phyloP scores from a whole-genome alignment of 2,888 invertebrate genomes.

The Hemicrepidius hirtus region DNA sequence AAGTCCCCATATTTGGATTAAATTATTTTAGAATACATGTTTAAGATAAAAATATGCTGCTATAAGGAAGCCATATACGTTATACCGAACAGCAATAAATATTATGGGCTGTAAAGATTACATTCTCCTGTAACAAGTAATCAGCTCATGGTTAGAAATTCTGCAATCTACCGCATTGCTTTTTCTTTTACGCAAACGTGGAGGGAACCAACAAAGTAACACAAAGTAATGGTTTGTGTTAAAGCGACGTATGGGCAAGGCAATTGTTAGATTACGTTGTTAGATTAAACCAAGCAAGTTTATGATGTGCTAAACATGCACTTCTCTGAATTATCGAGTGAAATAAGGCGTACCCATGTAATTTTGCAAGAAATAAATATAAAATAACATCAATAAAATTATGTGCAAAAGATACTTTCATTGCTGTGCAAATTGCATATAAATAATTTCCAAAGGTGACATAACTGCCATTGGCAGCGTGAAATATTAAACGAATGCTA shows the following conservation, averaged over 20 bases:
- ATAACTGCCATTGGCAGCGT: conserved; percentile 28
- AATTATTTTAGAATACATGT: too few relatives aligned
- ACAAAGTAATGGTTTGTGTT: conserved; percentile 27
- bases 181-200: background rate
- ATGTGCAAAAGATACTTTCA: conserved; percentile 9
- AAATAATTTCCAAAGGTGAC: conserved; percentile 32
- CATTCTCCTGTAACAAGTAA: background rate
- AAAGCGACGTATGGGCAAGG: conserved; percentile 2
- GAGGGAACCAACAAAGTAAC: conserved; percentile 17
- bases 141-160: background rate
- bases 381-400: conserved; percentile 26
- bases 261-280: conserved; percentile 23
- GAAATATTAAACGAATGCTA: conserved; percentile 29
- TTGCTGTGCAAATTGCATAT: conserved; percentile 12
- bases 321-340: conserved; percentile 21
- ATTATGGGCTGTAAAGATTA: background rate
- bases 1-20: too few relatives aligned
- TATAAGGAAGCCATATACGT: too few relatives aligned
- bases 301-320: conserved; percentile 38
- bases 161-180: background rate
- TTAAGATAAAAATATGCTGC: too few relatives aligned
- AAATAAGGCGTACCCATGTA: conserved; percentile 21
- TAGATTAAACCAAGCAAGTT: conserved; percentile 22
- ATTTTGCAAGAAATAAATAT: conserved; percentile 14
- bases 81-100: background rate